phyloP scores from a whole-genome alignment of 2,797 vertebrate species.

The Hipposideros larvatus region DNA sequence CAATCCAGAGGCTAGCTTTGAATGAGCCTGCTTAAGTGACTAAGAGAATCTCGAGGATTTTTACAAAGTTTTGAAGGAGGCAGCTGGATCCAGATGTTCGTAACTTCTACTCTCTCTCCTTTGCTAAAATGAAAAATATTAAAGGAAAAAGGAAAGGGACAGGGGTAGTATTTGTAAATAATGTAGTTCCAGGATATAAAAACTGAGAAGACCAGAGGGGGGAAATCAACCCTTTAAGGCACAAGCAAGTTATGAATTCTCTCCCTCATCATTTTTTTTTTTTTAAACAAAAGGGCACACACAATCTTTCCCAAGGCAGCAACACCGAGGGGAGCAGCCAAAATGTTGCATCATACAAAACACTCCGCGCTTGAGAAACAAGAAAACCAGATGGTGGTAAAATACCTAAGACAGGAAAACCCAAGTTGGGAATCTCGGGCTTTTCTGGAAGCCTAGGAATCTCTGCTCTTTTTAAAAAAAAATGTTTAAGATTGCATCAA shows the following conservation, averaged over 20 bases:
- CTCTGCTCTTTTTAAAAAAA: background rate
- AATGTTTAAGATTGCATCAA: background rate
- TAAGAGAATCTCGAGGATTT: background rate
- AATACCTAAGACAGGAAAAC: slow-evolving; percentile 54
- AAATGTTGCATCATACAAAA: slow-evolving; percentile 86
- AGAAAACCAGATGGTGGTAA: slow-evolving; percentile 71
- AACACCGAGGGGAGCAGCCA: slow-evolving; percentile 69
- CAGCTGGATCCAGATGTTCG: slow-evolving; percentile 52
- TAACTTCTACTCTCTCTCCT: slow-evolving; percentile 3
- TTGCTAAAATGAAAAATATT: background rate
- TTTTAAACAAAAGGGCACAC: slow-evolving; percentile 64
- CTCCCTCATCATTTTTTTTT: slow-evolving; percentile 26
- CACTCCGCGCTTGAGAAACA: slow-evolving; percentile 58
- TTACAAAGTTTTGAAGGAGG: background rate
- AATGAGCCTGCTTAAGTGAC: background rate
- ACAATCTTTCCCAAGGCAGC: slow-evolving; percentile 59
- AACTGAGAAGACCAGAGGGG: background rate
- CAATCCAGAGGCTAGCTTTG: background rate
- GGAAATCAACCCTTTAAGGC: background rate
- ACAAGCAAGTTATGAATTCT: background rate
- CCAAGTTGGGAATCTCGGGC: slow-evolving; percentile 50
- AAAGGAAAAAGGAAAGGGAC: background rate
- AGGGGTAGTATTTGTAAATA: background rate
- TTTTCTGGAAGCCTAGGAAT: slow-evolving; percentile 11
- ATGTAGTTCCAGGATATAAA: background rate